Conservation (phyloP, 1,140 invertebrate genomes). For the Philopotamus ludificatus region DNA sequence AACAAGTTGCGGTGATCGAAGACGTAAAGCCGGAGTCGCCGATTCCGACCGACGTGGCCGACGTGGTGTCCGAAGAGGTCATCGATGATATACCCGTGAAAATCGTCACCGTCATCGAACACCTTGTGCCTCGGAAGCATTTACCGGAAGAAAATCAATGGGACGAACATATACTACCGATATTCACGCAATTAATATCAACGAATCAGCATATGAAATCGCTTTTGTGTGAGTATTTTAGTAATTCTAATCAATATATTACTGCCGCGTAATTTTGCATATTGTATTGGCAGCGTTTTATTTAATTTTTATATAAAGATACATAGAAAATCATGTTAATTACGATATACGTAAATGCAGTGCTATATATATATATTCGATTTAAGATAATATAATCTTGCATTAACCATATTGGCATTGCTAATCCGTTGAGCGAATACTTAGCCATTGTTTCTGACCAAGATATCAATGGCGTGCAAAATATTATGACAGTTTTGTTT, state of each 20-base stretch:
- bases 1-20: not conserved
- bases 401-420: too few relatives aligned
- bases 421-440: too few relatives aligned
- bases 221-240: not conserved
- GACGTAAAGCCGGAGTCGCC: not conserved
- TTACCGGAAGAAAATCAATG: constrained; percentile 14
- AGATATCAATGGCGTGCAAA: too few relatives aligned
- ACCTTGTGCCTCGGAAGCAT: not conserved
- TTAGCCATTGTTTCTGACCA: too few relatives aligned
- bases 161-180: constrained; percentile 10
- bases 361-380: too few relatives aligned
- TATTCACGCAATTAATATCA: not conserved
- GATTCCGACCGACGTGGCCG: not conserved
- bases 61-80: too few relatives aligned
- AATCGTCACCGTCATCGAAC: not conserved
- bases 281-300: not conserved
- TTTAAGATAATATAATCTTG: too few relatives aligned
- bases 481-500: too few relatives aligned
- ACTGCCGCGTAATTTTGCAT: not conserved
- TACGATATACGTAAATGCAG: too few relatives aligned
- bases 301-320: not conserved
- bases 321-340: too few relatives aligned
- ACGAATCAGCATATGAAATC: not conserved
- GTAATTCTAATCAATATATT: not conserved
- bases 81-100: not conserved